A percentile compares a stretch with the other conserved stretches of the same genome.
Evolutionary conservation across 2,888 invertebrate genomes (phyloP).

Genomic region (Homarus gammarus): DNA sequence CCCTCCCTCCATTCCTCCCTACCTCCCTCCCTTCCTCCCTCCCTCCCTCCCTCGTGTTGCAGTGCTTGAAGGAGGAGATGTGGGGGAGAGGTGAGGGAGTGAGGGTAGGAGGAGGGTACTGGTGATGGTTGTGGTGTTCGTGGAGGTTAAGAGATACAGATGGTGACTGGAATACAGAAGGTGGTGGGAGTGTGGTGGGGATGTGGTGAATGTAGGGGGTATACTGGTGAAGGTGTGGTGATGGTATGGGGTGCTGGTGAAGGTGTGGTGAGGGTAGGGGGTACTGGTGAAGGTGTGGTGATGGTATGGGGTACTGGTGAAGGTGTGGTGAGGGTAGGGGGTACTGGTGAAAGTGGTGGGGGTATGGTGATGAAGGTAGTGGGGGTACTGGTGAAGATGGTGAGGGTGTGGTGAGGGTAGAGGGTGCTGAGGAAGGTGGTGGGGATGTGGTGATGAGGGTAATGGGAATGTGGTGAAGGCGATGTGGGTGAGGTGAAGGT

Average conservation of each 20-base stretch:
- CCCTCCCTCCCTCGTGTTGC: no score
- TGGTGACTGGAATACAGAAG: not conserved
- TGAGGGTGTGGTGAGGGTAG: no score
- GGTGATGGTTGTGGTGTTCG: no score
- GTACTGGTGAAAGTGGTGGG: not conserved
- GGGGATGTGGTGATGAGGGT: no score
- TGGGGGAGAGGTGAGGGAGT: not conserved
- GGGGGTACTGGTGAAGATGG: not conserved
- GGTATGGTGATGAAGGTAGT: not conserved
- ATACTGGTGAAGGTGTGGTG: not conserved
- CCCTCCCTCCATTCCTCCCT: not conserved
- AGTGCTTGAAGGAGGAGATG: not conserved
- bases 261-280: not conserved
- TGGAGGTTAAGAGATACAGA: no score
- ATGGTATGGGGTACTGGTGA: not conserved
- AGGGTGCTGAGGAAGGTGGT: no score
- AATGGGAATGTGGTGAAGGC: no score
- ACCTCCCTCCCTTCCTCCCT: no score
- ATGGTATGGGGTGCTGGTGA: no score
- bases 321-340: slow-evolving; percentile 6
- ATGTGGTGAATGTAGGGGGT: not conserved
- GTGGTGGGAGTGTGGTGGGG: not conserved
- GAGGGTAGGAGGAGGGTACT: not conserved
- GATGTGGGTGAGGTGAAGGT: no score
- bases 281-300: not conserved